Base-by-base conservation (phyloP, 2,888 invertebrate genomes). In the Baronia brevicornis region DNA sequence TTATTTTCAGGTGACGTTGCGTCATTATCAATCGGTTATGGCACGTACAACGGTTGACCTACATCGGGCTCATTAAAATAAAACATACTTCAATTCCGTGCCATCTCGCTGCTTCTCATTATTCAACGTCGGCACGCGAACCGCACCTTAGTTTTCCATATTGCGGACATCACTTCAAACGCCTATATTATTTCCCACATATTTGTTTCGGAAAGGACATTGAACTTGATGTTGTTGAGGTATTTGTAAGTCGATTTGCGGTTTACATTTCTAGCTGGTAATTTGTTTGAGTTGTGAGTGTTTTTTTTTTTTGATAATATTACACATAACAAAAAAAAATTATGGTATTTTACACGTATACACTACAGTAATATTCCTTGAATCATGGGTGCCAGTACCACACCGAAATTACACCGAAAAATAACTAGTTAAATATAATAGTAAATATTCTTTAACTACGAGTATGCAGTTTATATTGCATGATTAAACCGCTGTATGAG, bases 61-160 rank as follows among this genome's bases (percentile, higher is more conserved):
- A 71, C 65, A 70, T 71, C 44, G 46, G 29, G 43, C 60, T 69
- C 66, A 71, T 71, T 70, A 71, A 66, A 70, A 67, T 63, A 70
- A 70, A 73, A 67, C 62, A 59, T 52, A 61, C 58, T 62, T 68
- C 61, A 69, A 66, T 69, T 69, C 62, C 57, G 64, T 65, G 55
- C 50, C 61, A 69, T 71, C 69, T 69, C 53, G 47, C 28, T 46
- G 53, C 51, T 48, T 57, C 62, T 71, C 74, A 73, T 78, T 68
- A 75, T 63, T 75, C 71, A 73, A 71, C 66, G 77, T 70, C 67
- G 50, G 54, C 78, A 79, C 75, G 75, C 77, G 53, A 74, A 61
- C 58, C 51, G 44, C 70, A 63, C 59, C 60, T 68, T 64, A 67
- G 45, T 41, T 44, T 43, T 33, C 39, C 17, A 37, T 37, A 36